A percentile compares a stretch with the other conserved stretches of the same genome.
Conservation (phyloP, 35 echinoderm and acorn worm genomes). For the Hemicentrotus pulcherrimus region DNA sequence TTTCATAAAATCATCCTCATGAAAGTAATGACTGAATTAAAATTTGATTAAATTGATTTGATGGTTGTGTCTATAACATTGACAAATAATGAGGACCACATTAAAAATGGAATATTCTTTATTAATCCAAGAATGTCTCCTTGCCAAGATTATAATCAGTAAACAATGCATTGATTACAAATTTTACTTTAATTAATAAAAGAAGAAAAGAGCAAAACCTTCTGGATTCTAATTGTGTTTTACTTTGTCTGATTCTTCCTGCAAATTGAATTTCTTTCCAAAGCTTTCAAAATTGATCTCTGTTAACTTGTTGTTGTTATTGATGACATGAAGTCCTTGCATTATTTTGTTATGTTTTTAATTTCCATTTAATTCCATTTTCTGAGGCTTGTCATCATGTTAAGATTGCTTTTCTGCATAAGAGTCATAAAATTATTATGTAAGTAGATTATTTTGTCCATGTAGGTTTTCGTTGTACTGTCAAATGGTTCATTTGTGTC, state of each 20-base stretch:
- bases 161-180: neutral
- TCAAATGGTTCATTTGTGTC: neutral
- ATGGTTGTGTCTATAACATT: neutral
- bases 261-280: neutral
- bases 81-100: neutral
- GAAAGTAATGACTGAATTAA: neutral
- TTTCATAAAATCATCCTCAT: too few relatives aligned
- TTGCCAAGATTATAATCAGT: neutral
- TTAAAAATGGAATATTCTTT: neutral
- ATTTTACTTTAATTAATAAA: neutral
- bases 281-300: neutral
- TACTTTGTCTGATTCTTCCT: neutral
- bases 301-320: neutral
- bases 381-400: neutral
- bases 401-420: neutral
- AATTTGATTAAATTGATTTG: neutral
- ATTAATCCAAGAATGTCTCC: neutral
- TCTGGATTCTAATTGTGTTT: neutral
- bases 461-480: neutral
- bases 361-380: neutral
- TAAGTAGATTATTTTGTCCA: neutral
- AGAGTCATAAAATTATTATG: neutral
- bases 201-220: neutral
- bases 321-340: neutral
- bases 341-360: neutral